Evolutionary conservation across 1,140 invertebrate genomes (phyloP).

Genomic region (Panagrolaimus sp.): DNA sequence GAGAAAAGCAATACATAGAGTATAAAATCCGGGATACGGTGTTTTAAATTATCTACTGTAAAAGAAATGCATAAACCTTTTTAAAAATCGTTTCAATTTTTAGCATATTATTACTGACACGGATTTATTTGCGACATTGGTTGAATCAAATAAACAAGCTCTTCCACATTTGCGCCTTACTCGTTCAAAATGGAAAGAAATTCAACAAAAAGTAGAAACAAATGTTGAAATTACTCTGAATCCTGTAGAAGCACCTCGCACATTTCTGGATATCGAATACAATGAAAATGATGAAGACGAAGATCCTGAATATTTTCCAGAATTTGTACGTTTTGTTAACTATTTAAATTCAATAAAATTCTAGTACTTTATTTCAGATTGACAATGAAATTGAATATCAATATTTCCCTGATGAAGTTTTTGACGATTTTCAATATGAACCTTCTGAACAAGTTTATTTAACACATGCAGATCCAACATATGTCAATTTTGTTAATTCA

Average conservation of each 20-base stretch:
- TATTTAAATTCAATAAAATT: background rate
- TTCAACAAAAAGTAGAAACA: background rate
- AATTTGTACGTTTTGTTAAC: background rate
- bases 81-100: background rate
- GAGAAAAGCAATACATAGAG: too few relatives aligned
- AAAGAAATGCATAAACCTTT: too few relatives aligned
- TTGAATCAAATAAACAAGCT: slow-evolving; percentile 8
- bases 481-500: background rate
- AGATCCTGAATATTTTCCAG: background rate
- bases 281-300: slow-evolving; percentile 1
- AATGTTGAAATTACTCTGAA: background rate
- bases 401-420: background rate
- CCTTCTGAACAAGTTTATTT: background rate
- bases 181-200: slow-evolving; percentile 6
- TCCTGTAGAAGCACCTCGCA: background rate
- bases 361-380: background rate
- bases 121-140: background rate
- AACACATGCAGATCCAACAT: background rate
- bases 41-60: too few relatives aligned
- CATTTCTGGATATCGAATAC: slow-evolving; percentile 4
- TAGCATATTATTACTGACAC: slow-evolving; percentile 5
- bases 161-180: slow-evolving; percentile 1
- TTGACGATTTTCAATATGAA: background rate
- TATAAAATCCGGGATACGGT: too few relatives aligned
- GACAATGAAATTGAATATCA: background rate